Evolutionary conservation across 2,113 vertebrate genomes (phyloP).

Genomic region (Hippocampus comes): DNA sequence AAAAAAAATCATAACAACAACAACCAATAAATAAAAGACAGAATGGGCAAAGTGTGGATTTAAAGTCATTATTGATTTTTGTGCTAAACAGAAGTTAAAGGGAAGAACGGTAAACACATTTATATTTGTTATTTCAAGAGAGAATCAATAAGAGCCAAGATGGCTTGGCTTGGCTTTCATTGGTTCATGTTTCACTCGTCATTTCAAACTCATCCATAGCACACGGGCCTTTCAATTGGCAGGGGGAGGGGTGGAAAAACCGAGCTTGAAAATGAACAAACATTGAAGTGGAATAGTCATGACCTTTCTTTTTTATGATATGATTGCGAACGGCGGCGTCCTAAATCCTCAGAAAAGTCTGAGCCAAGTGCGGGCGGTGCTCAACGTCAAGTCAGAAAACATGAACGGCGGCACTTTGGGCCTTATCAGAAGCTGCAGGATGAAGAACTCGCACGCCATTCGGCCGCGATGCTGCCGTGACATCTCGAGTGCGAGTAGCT

Average conservation of each 20-base stretch:
- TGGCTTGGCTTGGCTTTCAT: background rate
- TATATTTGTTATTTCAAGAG: background rate
- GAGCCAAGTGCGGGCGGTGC: too few relatives aligned
- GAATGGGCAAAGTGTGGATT: background rate
- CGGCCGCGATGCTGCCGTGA: background rate
- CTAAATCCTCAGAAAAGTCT: too few relatives aligned
- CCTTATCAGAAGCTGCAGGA: background rate
- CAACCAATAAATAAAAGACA: too few relatives aligned
- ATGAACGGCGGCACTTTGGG: background rate
- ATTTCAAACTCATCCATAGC: background rate
- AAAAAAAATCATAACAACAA: too few relatives aligned
- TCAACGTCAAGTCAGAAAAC: too few relatives aligned
- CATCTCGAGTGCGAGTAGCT: too few relatives aligned
- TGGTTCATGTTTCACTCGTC: background rate
- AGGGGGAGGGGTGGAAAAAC: background rate
- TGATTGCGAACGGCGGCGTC: too few relatives aligned
- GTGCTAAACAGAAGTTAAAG: background rate
- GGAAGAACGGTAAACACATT: conserved; percentile 4
- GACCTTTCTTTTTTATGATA: too few relatives aligned
- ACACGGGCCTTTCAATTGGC: background rate
- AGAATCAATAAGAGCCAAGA: background rate
- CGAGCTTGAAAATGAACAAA: background rate
- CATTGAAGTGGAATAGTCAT: background rate
- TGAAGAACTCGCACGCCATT: background rate
- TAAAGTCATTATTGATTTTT: conserved; percentile 3